These are phyloP conservation scores for Baronia brevicornis DNA, from an alignment of 2,888 invertebrate species.

Conservation along the genomic window DNA sequence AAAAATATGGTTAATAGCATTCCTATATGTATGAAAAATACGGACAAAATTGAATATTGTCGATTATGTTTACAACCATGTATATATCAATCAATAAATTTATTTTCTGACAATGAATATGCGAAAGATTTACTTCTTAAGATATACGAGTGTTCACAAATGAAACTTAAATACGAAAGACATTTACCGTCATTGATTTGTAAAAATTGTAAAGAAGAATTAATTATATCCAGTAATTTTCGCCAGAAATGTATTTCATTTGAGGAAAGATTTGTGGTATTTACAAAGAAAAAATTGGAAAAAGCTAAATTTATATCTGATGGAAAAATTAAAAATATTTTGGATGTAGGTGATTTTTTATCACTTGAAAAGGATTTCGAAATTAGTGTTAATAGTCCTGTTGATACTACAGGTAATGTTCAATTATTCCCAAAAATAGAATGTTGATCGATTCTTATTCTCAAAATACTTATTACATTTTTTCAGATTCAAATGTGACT, in stretches of 20 bases:
- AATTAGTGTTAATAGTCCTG: background rate
- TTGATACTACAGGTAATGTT: background rate
- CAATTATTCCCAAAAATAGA: no score
- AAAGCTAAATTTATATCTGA: background rate
- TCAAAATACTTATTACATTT: background rate
- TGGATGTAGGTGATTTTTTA: no score
- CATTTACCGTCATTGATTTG: conserved; percentile 46
- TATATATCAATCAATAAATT: conserved; percentile 22
- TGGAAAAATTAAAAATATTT: no score
- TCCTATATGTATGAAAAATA: background rate
- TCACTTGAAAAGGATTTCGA: background rate
- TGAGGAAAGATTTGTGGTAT: conserved; percentile 35
- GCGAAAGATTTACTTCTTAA: conserved; percentile 38
- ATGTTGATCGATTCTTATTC: no score
- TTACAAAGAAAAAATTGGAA: conserved; percentile 19
- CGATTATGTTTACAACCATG: conserved; percentile 42
- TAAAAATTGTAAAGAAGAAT: conserved; percentile 37
- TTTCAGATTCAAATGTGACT: conserved; percentile 1
- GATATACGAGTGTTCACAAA: conserved; percentile 47
- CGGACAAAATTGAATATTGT: conserved; percentile 24
- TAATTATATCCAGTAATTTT: conserved; percentile 43
- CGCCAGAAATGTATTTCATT: conserved; percentile 47
- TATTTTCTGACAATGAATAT: conserved; percentile 30
- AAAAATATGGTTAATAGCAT: no score
- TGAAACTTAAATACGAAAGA: conserved; percentile 33